Base-by-base conservation (phyloP, 2,113 vertebrate genomes). In the Melanerpes aurifrons region DNA sequence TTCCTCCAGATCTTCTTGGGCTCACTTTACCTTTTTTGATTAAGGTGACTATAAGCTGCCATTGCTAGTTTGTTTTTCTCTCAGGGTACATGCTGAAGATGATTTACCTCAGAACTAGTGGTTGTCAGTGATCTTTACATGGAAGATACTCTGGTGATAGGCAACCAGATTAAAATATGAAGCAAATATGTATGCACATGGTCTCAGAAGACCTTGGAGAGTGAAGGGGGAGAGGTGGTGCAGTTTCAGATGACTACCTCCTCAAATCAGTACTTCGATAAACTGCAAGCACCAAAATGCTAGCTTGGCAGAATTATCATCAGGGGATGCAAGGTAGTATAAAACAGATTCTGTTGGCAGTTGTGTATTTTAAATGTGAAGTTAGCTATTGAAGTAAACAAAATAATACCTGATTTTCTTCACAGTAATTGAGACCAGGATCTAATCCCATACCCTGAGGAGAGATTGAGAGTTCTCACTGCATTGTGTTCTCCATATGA, bases 331-430 rank as follows among this genome's bases (percentile, higher is more conserved):
- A 54, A 75, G 26, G 62, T 69, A 72, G 29, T 43, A 54, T 80
- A 68, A 86, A 37, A 4, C 48, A 86, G 72, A 58, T 80, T 91
- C 94, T 91, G 45, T 77, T 91, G 48, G 50, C 20, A 69, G 62
- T 62, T 81, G 40, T 50, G 68, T 61, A 54, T 86, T 87, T 83
- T 3, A 89, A 96, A 87, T 84, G 56, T 69, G 58, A 16, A 83
- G 72, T 50, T 86, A 94, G 93, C 89, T 92, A 64, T 4, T 83
- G 72, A 91, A 92, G 82, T 91, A 86, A 94, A 88, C 2, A 2
- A 81, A 92, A 82, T 90, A 89, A 75, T 86, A 95, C 76, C 45
- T 91, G 66, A 72, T 91, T 92, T 96, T 91, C 54, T 86, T 86
- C 73, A 91, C 47, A 66, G 82, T 87, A 75, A 72, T 45, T 86